Conservation (phyloP, 2,113 vertebrate species). For the Seriola dumerili region DNA sequence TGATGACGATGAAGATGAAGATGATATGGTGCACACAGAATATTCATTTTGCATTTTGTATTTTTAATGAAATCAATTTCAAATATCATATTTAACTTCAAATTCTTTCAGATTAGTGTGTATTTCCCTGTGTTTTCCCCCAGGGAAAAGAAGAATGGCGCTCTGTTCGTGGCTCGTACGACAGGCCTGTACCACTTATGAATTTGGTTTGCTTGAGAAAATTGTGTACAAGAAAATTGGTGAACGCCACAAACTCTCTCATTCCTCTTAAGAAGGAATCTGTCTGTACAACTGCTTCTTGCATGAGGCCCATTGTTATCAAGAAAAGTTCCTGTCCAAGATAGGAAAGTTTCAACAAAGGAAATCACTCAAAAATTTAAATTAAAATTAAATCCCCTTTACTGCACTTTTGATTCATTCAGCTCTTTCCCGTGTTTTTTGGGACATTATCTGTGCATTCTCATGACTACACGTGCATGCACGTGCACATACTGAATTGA, state of each 20-base stretch:
- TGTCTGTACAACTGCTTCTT: not conserved
- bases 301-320: not conserved
- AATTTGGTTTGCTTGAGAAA: too few relatives aligned
- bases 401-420: not conserved
- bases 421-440: conserved; percentile 29
- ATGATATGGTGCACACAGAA: not conserved
- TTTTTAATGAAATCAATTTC: not conserved
- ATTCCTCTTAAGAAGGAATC: not conserved
- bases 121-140: not conserved
- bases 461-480: conserved; percentile 38
- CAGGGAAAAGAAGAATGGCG: not conserved
- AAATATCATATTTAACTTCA: not conserved
- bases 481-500: conserved; percentile 27
- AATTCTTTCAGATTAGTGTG: not conserved
- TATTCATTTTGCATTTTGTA: not conserved
- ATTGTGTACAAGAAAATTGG: not conserved
- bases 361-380: not conserved
- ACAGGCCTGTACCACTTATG: not conserved
- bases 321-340: not conserved
- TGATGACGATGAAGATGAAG: too few relatives aligned
- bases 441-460: conserved; percentile 25
- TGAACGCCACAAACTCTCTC: not conserved
- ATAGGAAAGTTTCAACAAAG: conserved; percentile 24
- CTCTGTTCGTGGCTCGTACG: not conserved
- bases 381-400: conserved; percentile 3